Base-by-base conservation (phyloP, 2,113 vertebrate genomes). In the Labrus mixtus region DNA sequence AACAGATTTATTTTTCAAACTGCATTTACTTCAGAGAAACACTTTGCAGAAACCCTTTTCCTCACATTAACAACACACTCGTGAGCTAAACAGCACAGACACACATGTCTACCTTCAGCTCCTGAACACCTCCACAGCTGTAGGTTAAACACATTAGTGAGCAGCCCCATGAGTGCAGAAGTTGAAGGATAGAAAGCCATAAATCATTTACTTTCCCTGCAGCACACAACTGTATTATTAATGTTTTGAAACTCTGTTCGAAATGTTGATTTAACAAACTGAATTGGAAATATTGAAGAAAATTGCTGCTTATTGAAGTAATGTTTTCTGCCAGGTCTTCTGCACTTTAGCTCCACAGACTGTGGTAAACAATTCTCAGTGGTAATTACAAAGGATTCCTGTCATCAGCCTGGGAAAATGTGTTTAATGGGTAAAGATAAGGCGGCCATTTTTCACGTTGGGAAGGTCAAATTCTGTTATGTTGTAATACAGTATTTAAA, bases 1-100 rank as follows among this genome's bases (percentile, higher is more conserved):
- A 79, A 73, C 63, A 64, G 39, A 48, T 51, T 57, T 64, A 43
- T 64, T 0, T 84, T 67, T 3, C 10, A 73, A 79, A 48, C n/a
- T 48, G 46, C 17, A 33, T 71, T 76, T 70, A 13, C 1, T n/a
- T 22, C 8, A 6, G 5, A 62, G 19, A 0, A 75, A 6, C 2
- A 3, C 10, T 50, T 48, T 51, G 22, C 6, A 19, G 16, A 25
- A 63, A 37, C 1, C 10, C 1, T 48, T n/a, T 25, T 2, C 39
- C 39, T 41, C 39, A 41, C 16, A 19, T n/a, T 41, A 48, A 46
- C 10, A 11, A 63, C 33, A 55, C 55, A 57, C 23, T 11, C 62
- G 19, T 65, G 22, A 54, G 5, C 16, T 22, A 17, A 51, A 8
- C 45, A 11, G 41, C 3, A 39, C 39, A 39, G n/a, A 19, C 59